Base-by-base conservation (phyloP, 1,140 invertebrate species). In the Dendrolimus kikuchii region DNA sequence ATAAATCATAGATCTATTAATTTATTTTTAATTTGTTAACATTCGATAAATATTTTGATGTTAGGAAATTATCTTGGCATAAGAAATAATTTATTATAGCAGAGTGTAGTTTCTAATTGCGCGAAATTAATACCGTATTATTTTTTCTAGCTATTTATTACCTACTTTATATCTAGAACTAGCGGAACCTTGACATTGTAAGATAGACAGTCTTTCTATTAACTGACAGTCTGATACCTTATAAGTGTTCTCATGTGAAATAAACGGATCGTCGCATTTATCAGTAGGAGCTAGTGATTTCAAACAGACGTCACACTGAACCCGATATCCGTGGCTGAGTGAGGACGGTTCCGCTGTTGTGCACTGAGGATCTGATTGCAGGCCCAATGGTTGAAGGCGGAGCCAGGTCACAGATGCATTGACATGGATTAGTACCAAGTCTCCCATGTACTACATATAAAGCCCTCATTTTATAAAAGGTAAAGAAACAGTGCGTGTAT, bases 251-350 rank as follows among this genome's bases (percentile, higher is more conserved):
- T 40, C 57, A 48, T 59, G 52, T 55, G 57, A 59, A 49, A 51
- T 44, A 47, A 52, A 45, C 40, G 45, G 37, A 46, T 38, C 49
- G 36, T 40, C 39, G 40, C 49, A 48, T 46, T 23, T 40, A 53
- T 46, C 46, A 42, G 38, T 52, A 49, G 59, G 48, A 49, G 40
- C 39, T 7, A 41, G 50, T 57, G 53, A 55, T 62, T 64, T 53
- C 37, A 51, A 44, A 38, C 9, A 38, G 44, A 9, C 38, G 45
- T 51, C 38, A 37, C 39, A 44, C 45, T 51, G 62, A 64, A 76
- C 57, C 47, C 55, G 72, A 80, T 80, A 80, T 59, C 57, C 74
- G 68, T 77, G 70, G 65, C 62, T 44, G 42, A n/a, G 40, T 10
- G 37, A 49, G 53, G 45, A 59, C 57, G 58, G 74, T 77, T 75